Evolutionary conservation across 2,113 vertebrate species (phyloP), one percentile per base, ranked within the genome.

Genomic region (Parus major): DNA sequence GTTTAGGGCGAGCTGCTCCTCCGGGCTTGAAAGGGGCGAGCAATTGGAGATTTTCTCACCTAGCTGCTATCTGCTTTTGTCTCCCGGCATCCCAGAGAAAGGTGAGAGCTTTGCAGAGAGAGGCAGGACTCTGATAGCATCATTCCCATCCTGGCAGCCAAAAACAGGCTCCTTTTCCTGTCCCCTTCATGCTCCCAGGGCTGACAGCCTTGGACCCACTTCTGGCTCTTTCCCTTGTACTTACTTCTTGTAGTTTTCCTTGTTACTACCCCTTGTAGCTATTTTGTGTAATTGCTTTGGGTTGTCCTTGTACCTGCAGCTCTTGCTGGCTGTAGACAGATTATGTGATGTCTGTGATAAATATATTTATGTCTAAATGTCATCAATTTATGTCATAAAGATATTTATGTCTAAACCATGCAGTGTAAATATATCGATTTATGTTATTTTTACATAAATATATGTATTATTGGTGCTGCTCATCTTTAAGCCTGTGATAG

Each of bases 11-110:
- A 78, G 49, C 72, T 75, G 75, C 18, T 95, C 78, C 68, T 63
- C 53, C 44, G 69, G 42, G 20, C 88, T 82, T 27, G 44, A 53
- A 86, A 85, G 64, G 60, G 73, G 75, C 15, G 44, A 89, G 88
- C 79, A 63, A 90, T 72, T 97, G 83, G 46, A 39, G 86, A 19
- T 86, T 90, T 95, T 97, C 88, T 88, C 95, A 94, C 94, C 49
- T 73, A 52, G 27, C 60, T 92, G 88, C 91, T 25, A 49, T 42
- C 69, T 82, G 86, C 80, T 81, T 90, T 90, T 83, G 82, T 66
- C 80, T 84, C 60, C 53, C 9, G 12, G 73, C 13, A 27, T 23
- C 28, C 64, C 57, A 64, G 49, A 15, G 80, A 88, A 75, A 93
- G 53, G 66, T 18, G 57, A 88, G 56, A 81, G 68, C 82, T 84